Conservation (phyloP, 2,888 invertebrate species). For the Diloba caeruleocephala region DNA sequence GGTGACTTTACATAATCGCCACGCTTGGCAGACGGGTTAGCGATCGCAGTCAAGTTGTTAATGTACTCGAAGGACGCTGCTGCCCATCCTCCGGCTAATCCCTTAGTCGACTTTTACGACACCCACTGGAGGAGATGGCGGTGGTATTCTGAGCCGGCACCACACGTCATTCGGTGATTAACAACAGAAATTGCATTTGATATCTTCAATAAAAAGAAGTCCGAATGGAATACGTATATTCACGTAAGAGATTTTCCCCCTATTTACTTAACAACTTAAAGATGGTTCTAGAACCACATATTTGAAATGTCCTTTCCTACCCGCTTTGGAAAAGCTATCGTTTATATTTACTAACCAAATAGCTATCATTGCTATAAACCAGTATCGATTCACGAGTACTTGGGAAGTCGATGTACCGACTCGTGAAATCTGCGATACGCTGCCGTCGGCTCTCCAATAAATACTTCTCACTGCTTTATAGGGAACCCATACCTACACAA, state of each 20-base stretch:
- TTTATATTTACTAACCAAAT: conserved; percentile 28
- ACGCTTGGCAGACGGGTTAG: too few species aligned
- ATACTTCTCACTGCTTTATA: conserved; percentile 58
- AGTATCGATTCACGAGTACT: conserved; percentile 41
- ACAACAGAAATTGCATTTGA: too few species aligned
- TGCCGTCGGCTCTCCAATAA: conserved; percentile 54
- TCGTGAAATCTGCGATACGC: conserved; percentile 65
- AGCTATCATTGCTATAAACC: conserved; percentile 41
- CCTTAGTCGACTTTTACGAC: too few species aligned
- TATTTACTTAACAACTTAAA: conserved; percentile 26
- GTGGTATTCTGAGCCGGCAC: too few species aligned
- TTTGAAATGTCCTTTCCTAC: conserved; percentile 29
- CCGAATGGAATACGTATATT: too few species aligned
- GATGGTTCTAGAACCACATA: conserved; percentile 25
- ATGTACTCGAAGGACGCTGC: too few species aligned
- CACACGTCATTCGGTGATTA: too few species aligned
- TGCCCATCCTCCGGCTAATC: too few species aligned
- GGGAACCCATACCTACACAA: conserved; percentile 57
- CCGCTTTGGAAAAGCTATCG: conserved; percentile 15
- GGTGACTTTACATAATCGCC: too few species aligned
- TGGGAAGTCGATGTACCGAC: conserved; percentile 61
- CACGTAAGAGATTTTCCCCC: background rate
- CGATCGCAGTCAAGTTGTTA: too few species aligned
- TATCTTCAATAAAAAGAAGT: too few species aligned
- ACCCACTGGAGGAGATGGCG: too few species aligned